phyloP scores from a whole-genome alignment of 2,888 invertebrate species.

The Clostera curtula region DNA sequence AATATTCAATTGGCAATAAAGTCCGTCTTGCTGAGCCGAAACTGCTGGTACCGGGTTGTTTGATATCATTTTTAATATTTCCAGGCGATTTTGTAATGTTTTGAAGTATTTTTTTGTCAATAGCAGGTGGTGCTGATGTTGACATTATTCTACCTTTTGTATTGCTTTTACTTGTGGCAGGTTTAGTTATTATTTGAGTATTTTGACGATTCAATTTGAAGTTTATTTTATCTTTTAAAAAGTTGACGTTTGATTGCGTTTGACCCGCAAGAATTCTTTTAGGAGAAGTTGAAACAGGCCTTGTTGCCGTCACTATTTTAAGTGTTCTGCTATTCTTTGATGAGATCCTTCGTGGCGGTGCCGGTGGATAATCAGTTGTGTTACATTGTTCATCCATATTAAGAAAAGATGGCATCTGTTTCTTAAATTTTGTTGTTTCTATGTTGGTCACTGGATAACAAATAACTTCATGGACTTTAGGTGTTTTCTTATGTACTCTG shows the following conservation, averaged over 20 bases:
- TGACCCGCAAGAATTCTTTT: constrained; percentile 39
- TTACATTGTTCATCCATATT: constrained; percentile 43
- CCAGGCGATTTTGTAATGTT: constrained; percentile 21
- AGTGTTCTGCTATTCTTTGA: constrained; percentile 83
- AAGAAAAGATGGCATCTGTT: constrained; percentile 74
- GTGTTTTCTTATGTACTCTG: constrained; percentile 80
- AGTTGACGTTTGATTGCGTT: constrained; percentile 72
- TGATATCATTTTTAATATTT: constrained; percentile 32
- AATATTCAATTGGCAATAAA: constrained; percentile 58
- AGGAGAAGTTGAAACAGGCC: constrained; percentile 53
- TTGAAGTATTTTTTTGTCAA: constrained; percentile 47
- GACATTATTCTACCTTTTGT: constrained; percentile 45
- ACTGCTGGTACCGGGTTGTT: constrained; percentile 52
- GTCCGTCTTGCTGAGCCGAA: constrained; percentile 63
- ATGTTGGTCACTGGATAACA: constrained; percentile 75
- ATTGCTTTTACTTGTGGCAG: too few relatives aligned
- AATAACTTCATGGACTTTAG: constrained; percentile 70
- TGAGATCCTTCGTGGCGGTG: constrained; percentile 84
- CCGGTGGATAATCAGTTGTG: constrained; percentile 72
- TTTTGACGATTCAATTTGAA: constrained; percentile 72
- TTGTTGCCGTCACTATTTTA: constrained; percentile 74
- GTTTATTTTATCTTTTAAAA: constrained; percentile 77
- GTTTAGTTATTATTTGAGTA: constrained; percentile 47
- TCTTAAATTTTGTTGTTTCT: constrained; percentile 69
- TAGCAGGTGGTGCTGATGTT: constrained; percentile 54